phyloP scores from a whole-genome alignment of 2,797 vertebrate genomes.

The Melopsittacus undulatus region DNA sequence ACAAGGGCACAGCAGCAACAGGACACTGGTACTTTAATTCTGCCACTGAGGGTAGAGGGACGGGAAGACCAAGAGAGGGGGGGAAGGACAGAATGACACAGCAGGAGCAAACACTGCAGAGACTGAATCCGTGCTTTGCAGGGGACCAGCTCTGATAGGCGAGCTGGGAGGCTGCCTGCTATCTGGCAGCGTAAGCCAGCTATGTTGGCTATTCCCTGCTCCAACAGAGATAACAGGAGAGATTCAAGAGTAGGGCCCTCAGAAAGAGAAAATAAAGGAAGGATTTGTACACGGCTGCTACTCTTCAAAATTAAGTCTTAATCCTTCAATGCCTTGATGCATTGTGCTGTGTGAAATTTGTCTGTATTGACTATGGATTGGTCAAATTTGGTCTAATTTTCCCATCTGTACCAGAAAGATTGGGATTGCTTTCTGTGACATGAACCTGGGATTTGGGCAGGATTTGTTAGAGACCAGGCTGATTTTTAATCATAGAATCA shows the following conservation, averaged over 20 bases:
- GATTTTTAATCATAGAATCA: background rate
- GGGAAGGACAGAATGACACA: conserved; percentile 67
- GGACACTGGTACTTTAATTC: conserved; percentile 45
- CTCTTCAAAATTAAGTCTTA: background rate
- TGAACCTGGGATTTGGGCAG: background rate
- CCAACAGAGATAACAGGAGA: background rate
- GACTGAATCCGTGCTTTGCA: background rate
- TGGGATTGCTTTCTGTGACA: background rate
- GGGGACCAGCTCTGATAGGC: conserved; percentile 11
- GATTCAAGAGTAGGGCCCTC: background rate
- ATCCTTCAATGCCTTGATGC: background rate
- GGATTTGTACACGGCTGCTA: background rate
- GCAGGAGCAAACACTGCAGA: conserved; percentile 37
- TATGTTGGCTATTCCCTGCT: conserved; percentile 22
- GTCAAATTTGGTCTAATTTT: background rate
- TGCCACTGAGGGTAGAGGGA: conserved; percentile 13
- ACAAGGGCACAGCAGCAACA: conserved; percentile 53
- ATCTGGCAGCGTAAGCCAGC: conserved; percentile 5
- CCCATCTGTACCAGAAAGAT: background rate
- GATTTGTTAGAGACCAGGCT: background rate
- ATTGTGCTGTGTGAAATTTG: background rate
- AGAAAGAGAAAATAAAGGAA: background rate
- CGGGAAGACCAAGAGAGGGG: background rate
- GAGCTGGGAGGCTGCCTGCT: background rate
- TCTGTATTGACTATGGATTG: background rate